These are phyloP conservation scores for Diceros bicornis DNA, from an alignment of 2,797 vertebrate genomes.

Conservation along the genomic window DNA sequence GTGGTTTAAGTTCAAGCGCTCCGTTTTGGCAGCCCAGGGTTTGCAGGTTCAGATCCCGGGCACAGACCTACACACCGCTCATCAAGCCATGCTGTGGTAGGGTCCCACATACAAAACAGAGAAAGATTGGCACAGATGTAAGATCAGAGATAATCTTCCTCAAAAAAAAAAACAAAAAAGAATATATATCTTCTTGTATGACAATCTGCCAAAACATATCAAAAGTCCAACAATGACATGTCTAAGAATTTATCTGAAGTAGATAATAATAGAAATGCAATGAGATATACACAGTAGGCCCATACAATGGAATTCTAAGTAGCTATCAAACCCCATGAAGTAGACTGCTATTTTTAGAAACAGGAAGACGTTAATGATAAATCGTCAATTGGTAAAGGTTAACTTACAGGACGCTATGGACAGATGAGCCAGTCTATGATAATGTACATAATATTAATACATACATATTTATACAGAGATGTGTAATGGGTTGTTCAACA, in stretches of 20 bases:
- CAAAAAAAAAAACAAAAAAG: neutral
- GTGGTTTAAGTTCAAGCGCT: too few relatives aligned
- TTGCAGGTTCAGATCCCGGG: too few relatives aligned
- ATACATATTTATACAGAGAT: neutral
- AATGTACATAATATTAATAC: neutral
- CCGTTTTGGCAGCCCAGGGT: too few relatives aligned
- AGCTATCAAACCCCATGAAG: neutral
- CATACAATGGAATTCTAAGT: neutral
- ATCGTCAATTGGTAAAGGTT: neutral
- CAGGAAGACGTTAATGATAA: neutral
- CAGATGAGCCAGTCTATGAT: neutral
- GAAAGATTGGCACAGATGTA: too few relatives aligned
- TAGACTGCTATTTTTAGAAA: neutral
- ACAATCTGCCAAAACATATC: neutral
- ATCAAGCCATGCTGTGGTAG: too few relatives aligned
- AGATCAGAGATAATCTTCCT: too few relatives aligned
- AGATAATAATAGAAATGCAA: neutral
- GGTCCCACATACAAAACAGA: too few relatives aligned
- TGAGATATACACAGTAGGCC: neutral
- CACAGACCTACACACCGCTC: too few relatives aligned
- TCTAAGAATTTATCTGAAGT: neutral
- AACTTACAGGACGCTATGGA: neutral
- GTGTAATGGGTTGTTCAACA: neutral
- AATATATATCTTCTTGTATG: neutral
- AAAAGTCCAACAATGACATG: neutral